phyloP scores from a whole-genome alignment of 2,888 invertebrate species.

The Deroplatys truncata region DNA sequence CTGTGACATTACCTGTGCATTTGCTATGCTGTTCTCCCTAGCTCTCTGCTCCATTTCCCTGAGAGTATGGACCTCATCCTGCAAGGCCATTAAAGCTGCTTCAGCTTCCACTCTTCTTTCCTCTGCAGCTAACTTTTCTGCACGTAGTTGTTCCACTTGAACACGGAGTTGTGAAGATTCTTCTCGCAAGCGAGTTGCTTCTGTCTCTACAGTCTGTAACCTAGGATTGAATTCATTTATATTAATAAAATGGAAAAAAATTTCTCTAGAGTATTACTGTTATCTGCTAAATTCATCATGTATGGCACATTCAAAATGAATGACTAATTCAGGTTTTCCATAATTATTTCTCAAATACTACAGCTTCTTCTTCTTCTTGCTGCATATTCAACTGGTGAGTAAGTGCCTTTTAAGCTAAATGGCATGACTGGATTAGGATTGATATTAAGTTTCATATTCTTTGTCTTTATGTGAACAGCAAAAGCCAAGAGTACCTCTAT shows the following conservation, averaged over 20 bases:
- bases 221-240: conserved; percentile 39
- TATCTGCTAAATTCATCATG: background rate
- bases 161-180: conserved; percentile 62
- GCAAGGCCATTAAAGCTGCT: conserved; percentile 50
- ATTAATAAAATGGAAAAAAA: background rate
- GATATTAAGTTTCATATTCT: too few relatives aligned
- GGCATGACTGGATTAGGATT: too few relatives aligned
- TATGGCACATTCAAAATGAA: too few relatives aligned
- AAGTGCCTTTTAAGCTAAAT: too few relatives aligned
- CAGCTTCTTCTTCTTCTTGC: too few relatives aligned
- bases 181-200: conserved; percentile 59
- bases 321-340: too few relatives aligned
- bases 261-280: background rate
- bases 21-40: conserved; percentile 43
- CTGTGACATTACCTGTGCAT: conserved; percentile 34
- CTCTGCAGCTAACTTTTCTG: conserved; percentile 48
- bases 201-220: conserved; percentile 64
- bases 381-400: too few relatives aligned
- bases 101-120: conserved; percentile 58
- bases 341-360: too few relatives aligned
- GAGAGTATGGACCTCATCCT: conserved; percentile 52
- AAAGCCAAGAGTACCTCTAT: too few relatives aligned
- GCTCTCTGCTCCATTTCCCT: conserved; percentile 50
- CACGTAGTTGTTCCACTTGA: conserved; percentile 59
- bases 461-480: too few relatives aligned